A percentile compares a stretch with the other conserved stretches of the same genome.
Evolutionary conservation across 2,113 vertebrate genomes (phyloP).

Genomic region (Saguinus imperator): DNA sequence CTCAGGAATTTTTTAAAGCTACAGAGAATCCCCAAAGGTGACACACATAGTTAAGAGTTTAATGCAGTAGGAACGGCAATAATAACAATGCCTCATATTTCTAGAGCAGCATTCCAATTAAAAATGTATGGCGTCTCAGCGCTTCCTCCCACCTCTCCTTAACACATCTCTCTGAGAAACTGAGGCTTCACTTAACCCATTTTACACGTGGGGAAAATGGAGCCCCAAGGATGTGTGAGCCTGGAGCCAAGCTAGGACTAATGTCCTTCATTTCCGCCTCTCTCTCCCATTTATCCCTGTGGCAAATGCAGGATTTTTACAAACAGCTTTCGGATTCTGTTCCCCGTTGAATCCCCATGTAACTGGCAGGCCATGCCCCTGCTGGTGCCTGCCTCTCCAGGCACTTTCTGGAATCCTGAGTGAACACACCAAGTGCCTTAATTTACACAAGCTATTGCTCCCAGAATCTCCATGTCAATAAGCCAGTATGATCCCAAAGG

Average conservation of each 20-base stretch:
- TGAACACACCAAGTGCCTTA: background rate
- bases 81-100: slow-evolving; percentile 45
- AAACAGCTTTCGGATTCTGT: background rate
- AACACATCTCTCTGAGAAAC: background rate
- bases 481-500: background rate
- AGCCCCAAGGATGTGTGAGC: background rate
- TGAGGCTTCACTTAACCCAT: background rate
- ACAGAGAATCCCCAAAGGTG: slow-evolving; percentile 59
- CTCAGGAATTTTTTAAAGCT: slow-evolving; percentile 51
- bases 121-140: background rate
- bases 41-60: slow-evolving; percentile 57
- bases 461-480: slow-evolving; percentile 19
- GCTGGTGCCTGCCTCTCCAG: background rate
- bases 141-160: background rate
- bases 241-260: background rate
- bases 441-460: background rate
- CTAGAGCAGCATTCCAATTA: slow-evolving; percentile 49
- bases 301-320: background rate
- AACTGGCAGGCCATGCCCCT: slow-evolving; percentile 10
- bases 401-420: background rate
- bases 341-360: background rate
- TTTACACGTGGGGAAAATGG: background rate
- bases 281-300: background rate
- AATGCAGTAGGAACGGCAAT: slow-evolving; percentile 47
- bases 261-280: background rate